Evolutionary conservation across 2,797 vertebrate genomes (phyloP).

Genomic region (Muscicapa striata): DNA sequence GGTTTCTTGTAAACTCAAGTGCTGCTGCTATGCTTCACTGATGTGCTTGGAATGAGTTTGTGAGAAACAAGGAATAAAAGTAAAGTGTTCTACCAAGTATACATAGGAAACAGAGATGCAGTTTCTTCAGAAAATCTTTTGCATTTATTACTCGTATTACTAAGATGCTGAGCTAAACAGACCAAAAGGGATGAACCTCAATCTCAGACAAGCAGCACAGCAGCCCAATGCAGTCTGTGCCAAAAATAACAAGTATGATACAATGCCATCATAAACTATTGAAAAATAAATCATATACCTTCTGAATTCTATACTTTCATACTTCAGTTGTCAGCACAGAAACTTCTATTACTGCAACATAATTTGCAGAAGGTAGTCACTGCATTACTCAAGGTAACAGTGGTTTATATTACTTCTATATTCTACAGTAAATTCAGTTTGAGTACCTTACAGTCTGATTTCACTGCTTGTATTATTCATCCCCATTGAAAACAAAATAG

Average conservation of each 20-base stretch:
- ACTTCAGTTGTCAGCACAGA: background rate
- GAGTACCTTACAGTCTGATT: background rate
- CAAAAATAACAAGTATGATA: conserved; percentile 52
- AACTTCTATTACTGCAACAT: background rate
- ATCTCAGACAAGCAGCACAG: background rate
- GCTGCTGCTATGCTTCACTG: background rate
- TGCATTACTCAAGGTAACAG: background rate
- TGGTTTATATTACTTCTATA: conserved; percentile 14
- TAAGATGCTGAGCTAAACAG: conserved; percentile 7
- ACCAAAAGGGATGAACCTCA: background rate
- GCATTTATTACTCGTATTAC: background rate
- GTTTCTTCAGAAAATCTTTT: conserved; percentile 8
- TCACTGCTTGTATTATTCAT: background rate
- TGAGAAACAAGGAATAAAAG: conserved; percentile 23
- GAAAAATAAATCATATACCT: conserved; percentile 68
- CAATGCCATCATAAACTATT: conserved; percentile 56
- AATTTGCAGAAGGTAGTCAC: conserved; percentile 40
- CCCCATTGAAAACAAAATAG: background rate
- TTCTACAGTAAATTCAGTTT: background rate
- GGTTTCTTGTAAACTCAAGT: conserved; percentile 31
- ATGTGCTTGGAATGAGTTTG: conserved; percentile 15
- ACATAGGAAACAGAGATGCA: background rate
- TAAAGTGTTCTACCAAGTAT: background rate
- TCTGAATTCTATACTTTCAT: conserved; percentile 30
- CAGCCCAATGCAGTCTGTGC: background rate